Evolutionary conservation across 1,140 invertebrate genomes (phyloP).

Genomic region (Zophobas atratus): DNA sequence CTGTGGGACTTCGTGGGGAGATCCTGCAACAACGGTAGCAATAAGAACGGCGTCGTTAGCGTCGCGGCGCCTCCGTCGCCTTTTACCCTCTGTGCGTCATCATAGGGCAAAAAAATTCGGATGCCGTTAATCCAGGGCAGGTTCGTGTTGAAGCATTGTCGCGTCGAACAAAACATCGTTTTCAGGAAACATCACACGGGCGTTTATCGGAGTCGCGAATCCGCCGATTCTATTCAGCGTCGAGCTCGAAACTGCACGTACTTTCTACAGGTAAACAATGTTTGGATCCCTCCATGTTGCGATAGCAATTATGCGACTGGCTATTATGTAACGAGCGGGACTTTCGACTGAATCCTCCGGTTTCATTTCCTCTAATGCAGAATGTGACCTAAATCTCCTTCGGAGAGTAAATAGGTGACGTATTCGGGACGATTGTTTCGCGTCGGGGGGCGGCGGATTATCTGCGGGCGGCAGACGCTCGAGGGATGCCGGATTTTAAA

Average conservation of each 20-base stretch:
- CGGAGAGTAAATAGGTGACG: neutral
- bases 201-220: neutral
- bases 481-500: neutral
- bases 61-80: no score
- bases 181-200: constrained; percentile 19
- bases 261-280: constrained; percentile 41
- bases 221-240: constrained; percentile 24
- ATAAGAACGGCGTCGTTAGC: no score
- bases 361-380: constrained; percentile 49
- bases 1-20: constrained; percentile 76
- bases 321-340: constrained; percentile 46
- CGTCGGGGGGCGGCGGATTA: neutral
- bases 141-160: constrained; percentile 45
- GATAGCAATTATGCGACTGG: constrained; percentile 35
- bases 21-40: constrained; percentile 64
- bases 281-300: constrained; percentile 40
- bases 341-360: constrained; percentile 48
- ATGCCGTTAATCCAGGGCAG: constrained; percentile 58
- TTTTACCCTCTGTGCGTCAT: constrained; percentile 26
- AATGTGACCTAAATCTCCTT: constrained; percentile 21
- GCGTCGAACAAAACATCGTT: constrained; percentile 58
- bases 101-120: constrained; percentile 57
- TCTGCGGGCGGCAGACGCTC: no score
- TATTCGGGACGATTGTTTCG: constrained; percentile 18
- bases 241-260: constrained; percentile 25